Evolutionary conservation across 2,113 vertebrate genomes (phyloP).

Genomic region (Illadopsis cleaveri): DNA sequence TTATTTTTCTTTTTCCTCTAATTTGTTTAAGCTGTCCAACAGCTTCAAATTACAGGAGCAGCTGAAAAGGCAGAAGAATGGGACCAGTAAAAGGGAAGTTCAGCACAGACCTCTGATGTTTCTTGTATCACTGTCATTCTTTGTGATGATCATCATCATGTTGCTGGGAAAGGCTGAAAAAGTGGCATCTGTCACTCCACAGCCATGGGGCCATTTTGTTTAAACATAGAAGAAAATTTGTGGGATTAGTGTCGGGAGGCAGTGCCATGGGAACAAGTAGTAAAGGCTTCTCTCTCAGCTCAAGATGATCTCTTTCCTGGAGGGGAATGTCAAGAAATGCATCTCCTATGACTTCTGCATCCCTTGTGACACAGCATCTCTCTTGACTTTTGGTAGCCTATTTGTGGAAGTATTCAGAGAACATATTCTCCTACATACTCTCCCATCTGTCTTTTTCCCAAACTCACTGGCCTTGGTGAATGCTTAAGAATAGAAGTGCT

Average conservation of each 20-base stretch:
- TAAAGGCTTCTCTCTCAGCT: background rate
- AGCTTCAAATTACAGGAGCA: background rate
- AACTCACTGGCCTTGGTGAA: constrained; percentile 27
- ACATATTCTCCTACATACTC: constrained; percentile 28
- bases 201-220: background rate
- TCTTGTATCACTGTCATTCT: background rate
- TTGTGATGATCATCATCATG: background rate
- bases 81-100: background rate
- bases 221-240: background rate
- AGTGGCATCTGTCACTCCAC: background rate
- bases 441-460: constrained; percentile 46
- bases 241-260: background rate
- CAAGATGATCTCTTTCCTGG: background rate
- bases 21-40: background rate
- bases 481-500: constrained; percentile 43
- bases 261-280: background rate
- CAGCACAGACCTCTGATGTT: accelerated
- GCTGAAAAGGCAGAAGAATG: background rate
- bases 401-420: constrained; percentile 36
- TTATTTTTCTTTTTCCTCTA: background rate
- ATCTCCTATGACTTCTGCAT: constrained; percentile 11
- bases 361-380: background rate
- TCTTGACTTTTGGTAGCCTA: constrained; percentile 34
- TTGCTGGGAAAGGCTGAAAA: background rate
- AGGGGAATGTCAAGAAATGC: background rate